Percentiles rank a stretch among this genome's conserved stretches.
These are phyloP conservation scores for Ambastaia sidthimunki DNA, from an alignment of 2,797 vertebrate species.

Conservation along the genomic window DNA sequence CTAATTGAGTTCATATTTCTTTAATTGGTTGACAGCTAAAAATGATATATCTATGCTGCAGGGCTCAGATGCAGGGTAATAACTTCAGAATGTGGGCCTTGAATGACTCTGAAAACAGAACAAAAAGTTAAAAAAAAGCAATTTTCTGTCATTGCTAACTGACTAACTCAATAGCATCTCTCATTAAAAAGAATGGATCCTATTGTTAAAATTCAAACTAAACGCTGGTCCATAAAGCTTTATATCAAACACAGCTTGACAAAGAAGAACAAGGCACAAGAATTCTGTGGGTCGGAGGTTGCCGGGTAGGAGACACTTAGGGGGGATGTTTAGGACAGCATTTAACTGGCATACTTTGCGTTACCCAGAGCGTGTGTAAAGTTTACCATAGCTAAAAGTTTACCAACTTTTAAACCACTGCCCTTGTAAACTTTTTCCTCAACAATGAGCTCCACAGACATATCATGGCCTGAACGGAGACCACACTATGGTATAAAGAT, in stretches of 20 bases:
- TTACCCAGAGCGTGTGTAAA: constrained; percentile 51
- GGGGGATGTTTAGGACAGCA: constrained; percentile 35
- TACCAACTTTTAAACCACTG: constrained; percentile 37
- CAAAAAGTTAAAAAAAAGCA: neutral
- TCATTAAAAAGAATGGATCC: constrained; percentile 52
- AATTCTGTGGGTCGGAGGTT: constrained; percentile 35
- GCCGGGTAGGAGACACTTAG: constrained; percentile 44
- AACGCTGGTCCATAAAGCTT: constrained; percentile 42
- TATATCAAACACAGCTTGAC: constrained; percentile 59
- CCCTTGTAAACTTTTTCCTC: constrained; percentile 44
- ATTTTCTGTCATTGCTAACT: constrained; percentile 19
- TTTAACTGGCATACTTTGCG: constrained; percentile 47
- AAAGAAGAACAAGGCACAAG: constrained; percentile 42
- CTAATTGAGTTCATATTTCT: constrained; percentile 11
- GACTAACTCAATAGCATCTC: constrained; percentile 36
- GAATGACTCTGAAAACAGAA: neutral
- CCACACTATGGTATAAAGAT: constrained; percentile 18
- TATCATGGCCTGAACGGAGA: constrained; percentile 34
- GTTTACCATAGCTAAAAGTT: constrained; percentile 47
- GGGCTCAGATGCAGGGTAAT: constrained; percentile 7
- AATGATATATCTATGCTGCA: constrained; percentile 1
- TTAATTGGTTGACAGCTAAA: neutral
- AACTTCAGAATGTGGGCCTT: neutral
- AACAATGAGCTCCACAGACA: constrained; percentile 39
- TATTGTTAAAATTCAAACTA: constrained; percentile 52